Evolutionary conservation across 2,113 vertebrate genomes (phyloP).

Genomic region (Potamarius usumacintae): DNA sequence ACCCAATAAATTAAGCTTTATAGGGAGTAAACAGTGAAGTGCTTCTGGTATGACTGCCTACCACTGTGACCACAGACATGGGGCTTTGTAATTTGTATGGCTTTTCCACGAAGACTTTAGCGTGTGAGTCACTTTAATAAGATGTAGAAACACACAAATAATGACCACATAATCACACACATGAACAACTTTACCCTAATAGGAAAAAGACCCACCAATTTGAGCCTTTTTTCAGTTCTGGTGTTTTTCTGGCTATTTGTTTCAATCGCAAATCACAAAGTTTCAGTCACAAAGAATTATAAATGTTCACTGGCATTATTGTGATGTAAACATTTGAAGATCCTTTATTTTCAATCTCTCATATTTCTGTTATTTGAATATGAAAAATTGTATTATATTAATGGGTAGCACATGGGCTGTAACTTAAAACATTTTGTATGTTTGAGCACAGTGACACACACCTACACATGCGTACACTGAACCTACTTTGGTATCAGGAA

Average conservation of each 20-base stretch:
- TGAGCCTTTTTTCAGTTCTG: neutral
- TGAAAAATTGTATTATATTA: neutral
- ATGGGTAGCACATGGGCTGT: neutral
- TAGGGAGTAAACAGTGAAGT: constrained; percentile 44
- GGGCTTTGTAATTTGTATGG: neutral
- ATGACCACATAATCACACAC: neutral
- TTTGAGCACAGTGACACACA: neutral
- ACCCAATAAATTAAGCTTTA: constrained; percentile 58
- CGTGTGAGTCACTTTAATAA: neutral
- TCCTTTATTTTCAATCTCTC: neutral
- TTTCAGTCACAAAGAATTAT: neutral
- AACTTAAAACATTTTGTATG: neutral
- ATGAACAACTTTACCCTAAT: neutral
- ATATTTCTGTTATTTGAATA: neutral
- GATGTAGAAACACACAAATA: neutral
- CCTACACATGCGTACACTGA: neutral
- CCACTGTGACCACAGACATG: constrained; percentile 21
- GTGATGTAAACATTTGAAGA: neutral
- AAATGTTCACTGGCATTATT: neutral
- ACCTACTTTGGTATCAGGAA: neutral
- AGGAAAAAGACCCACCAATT: neutral
- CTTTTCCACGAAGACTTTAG: neutral
- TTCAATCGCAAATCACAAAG: neutral
- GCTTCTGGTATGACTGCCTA: constrained; percentile 27
- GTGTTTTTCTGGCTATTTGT: neutral